Base-by-base conservation (phyloP, 2,888 invertebrate species). In the Atethmia centrago region DNA sequence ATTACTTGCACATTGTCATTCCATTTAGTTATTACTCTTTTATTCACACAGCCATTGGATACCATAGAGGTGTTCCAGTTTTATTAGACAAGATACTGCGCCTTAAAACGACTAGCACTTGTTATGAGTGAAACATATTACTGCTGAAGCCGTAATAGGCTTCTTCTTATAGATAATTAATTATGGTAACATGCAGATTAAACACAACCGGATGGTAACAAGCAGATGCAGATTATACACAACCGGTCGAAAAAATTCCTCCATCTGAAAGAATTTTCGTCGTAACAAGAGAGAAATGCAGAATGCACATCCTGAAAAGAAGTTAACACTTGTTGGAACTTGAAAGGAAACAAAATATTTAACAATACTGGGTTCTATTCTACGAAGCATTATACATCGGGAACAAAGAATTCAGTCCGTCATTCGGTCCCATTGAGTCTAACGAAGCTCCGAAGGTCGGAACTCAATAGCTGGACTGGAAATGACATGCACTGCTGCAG, bases 341-440 rank as follows among this genome's bases (percentile, higher is more conserved):
- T 25, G 21, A 65, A 67, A 64, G 28, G 12, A 19, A 66, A 49
- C 49, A 36, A 72, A 77, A 65, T 47, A 31, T 31, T 2, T 31
- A 59, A 71, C 51, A 77, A 68, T 71, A 53, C 63, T 49, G 53
- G 31, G 25, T 82, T 74, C 61, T 62, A 42, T 78, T 79, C 56
- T 66, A 45, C 31, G 65, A 82, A 74, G 56, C 25, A 79, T 2
- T 4, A 36, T 66, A 21, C 16, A 61, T 31, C 12, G 68, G 65
- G 71, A 79, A 82, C 75, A 82, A 82, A 79, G 68, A 66, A 82
- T 66, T n/a, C 25, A 64, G 56, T 25, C 74, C 36, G 74, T 74
- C 82, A 82, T 68, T 61, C 71, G 45, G 71, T 25, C 25, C 66
- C 64, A 67, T 82, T 69, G 51, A 79, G 64, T 64, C 59, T 47